Conservation (phyloP, 2,888 invertebrate species). For the Philereme vetulata region DNA sequence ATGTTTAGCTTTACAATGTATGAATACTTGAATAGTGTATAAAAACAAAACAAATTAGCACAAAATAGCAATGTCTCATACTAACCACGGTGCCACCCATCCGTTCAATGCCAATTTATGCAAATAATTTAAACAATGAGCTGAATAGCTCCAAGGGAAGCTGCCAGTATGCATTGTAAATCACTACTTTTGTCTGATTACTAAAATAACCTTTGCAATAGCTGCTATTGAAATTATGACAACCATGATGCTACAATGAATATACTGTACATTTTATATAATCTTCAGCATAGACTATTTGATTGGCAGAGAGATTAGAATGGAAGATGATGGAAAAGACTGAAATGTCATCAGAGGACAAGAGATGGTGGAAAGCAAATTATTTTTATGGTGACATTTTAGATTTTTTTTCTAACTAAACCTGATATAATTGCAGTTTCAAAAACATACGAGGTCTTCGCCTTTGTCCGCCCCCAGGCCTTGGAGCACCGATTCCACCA, state of each 20-base stretch:
- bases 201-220: constrained; percentile 37
- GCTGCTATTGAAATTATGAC: constrained; percentile 9
- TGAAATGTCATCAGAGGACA: constrained; percentile 11
- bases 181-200: constrained; percentile 27
- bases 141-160: constrained; percentile 38
- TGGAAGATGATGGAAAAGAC: constrained; percentile 2
- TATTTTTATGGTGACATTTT: not conserved
- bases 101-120: constrained; percentile 55
- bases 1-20: constrained; percentile 21
- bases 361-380: constrained; percentile 3
- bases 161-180: constrained; percentile 41
- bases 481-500: constrained; percentile 78
- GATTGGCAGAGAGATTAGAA: not conserved
- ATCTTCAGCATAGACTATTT: not conserved
- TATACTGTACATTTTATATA: not conserved
- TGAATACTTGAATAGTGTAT: constrained; percentile 21
- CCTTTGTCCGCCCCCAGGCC: constrained; percentile 82
- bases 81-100: constrained; percentile 42
- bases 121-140: constrained; percentile 53
- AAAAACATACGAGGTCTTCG: constrained; percentile 86
- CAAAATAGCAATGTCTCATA: constrained; percentile 38
- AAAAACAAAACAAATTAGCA: constrained; percentile 36
- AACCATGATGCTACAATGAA: constrained; percentile 5
- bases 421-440: constrained; percentile 1
- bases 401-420: not conserved